Base-by-base conservation (phyloP, 1,140 invertebrate species). In the Lanistes nyassanus region DNA sequence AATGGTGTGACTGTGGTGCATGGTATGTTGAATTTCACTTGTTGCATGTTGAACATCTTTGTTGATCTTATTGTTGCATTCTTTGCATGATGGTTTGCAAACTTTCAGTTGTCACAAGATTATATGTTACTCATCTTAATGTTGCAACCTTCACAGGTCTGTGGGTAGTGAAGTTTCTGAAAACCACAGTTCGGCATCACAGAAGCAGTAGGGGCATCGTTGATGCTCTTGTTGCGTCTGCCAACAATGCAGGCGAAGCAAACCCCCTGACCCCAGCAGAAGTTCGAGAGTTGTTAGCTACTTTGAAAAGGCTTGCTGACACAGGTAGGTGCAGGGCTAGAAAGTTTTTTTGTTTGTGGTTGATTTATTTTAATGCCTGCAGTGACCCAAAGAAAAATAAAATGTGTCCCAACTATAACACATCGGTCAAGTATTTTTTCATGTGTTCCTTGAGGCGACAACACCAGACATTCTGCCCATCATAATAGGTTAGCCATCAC, bases 291-390 rank as follows among this genome's bases (percentile, higher is more conserved):
- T 56, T 83, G 39, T 60, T 78, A 26, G 19, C 66, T 31, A 72
- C 70, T 21, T 64, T 83, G n/a, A 71, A 76, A 53, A 72, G 78
- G 51, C 68, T 83, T 34, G 74, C 77, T 69, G 31, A 77, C 39
- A 77, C 82, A 60, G 75, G 82, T 83, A 68, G 60, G 51, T 73
- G 76, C 76, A 26, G 31, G 69, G 51, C n/a, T 26, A 36, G n/a
- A n/a, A 21, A 21, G 7, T 6, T 36, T 13, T 66, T 26, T n/a
- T 39, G 42, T 56, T 3, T 70, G 5, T 77, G 51, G 4, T 23
- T 34, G 16, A 19, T 19, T 23, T 69, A 9, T 37, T 47, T 65
- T 9, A 11, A 47, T 16, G 37, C 0, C 11, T 19, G 36, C 55
- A 26, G 58, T 77, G 23, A 47, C 68, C n/a, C n/a, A n/a, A n/a